These are phyloP conservation scores for Sebastes fasciatus DNA, from an alignment of 2,113 vertebrate genomes.

Conservation along the genomic window DNA sequence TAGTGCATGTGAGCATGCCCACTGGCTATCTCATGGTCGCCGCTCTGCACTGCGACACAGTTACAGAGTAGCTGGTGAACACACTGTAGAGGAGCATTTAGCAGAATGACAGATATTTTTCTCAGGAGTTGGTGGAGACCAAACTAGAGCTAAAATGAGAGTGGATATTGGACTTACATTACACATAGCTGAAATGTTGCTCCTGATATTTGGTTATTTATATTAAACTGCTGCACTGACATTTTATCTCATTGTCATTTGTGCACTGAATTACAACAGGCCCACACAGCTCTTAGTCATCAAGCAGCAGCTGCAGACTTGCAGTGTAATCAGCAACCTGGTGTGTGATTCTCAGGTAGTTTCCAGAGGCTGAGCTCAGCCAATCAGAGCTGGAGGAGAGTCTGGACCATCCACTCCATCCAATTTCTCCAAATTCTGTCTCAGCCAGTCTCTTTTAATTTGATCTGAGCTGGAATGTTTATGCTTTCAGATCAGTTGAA, in stretches of 20 bases:
- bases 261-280: not conserved
- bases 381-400: constrained; percentile 22
- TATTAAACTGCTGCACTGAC: not conserved
- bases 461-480: not conserved
- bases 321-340: not conserved
- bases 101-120: not conserved
- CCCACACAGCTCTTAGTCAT: not conserved
- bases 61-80: not conserved
- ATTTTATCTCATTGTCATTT: not conserved
- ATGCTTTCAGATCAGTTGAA: not conserved
- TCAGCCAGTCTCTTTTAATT: not conserved
- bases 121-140: not conserved
- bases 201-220: not conserved
- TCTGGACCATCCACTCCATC: not conserved
- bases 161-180: not conserved
- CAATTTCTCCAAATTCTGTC: not conserved
- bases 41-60: too few species aligned
- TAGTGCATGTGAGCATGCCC: too few species aligned
- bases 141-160: not conserved
- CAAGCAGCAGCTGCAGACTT: not conserved
- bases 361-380: not conserved
- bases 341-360: constrained; percentile 1
- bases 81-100: not conserved
- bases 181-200: not conserved
- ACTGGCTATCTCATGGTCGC: too few species aligned